Evolutionary conservation across 1,140 invertebrate genomes (phyloP), one percentile per base, ranked within the genome.

Genomic region (Acyrthosiphon pisum): DNA sequence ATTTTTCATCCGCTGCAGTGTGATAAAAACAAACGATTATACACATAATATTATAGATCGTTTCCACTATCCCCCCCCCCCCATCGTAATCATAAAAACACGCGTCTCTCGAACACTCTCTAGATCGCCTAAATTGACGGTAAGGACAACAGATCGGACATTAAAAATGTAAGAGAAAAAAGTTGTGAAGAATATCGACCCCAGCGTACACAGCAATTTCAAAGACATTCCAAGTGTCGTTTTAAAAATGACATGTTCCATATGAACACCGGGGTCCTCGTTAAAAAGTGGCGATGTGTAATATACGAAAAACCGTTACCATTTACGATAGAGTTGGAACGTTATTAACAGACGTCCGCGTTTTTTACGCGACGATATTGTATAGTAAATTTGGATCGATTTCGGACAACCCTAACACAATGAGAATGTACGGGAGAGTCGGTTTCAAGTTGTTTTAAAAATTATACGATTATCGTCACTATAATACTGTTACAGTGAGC

Each of bases 11-110:
- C 22, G n/a, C n/a, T n/a, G 0, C 35, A n/a, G 26, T 44, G 26
- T 41, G 37, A 90, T 90, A 90, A 90, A 90, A 90, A 90, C 56
- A n/a, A 90, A 90, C 56, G 89, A 68, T 90, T 46, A 68, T 60
- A n/a, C 18, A 68, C 30, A 68, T 76, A 76, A n/a, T 60, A 30
- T 56, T 26, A 56, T 56, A 68, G n/a, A 30, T n/a, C n/a, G 30
- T 68, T 46, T 7, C 35, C 53, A 60, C 68, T 68, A 68, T 90
- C 6, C 23, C 30, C 6, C 22, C 6, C 20, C 41, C 7, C 26
- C 86, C 41, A 44, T 86, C 23, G 41, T 41, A 26, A 87, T 30
- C 48, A 44, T 8, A 22, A 53, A 20, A 46, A 35, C 60, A n/a
- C 44, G 87, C 11, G n/a, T 53, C 30, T 9, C 50, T 41, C 26